phyloP scores from a whole-genome alignment of 2,888 invertebrate genomes.

The Tillus elongatus region DNA sequence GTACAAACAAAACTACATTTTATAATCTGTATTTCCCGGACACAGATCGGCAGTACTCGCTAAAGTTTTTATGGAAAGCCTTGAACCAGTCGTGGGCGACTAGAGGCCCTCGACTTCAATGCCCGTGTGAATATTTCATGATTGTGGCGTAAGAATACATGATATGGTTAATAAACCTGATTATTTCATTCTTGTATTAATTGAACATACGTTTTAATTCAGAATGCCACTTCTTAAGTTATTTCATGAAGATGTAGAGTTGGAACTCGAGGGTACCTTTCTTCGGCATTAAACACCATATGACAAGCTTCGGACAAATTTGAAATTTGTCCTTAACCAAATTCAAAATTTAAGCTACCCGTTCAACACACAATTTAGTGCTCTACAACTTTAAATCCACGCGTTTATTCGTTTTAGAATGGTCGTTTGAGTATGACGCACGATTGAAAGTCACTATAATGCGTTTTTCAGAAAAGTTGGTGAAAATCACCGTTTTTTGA shows the following conservation, averaged over 20 bases:
- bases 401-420: background rate
- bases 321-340: background rate
- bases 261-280: background rate
- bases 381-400: conserved; percentile 1
- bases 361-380: background rate
- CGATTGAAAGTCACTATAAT: conserved; percentile 3
- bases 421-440: background rate
- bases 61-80: too few species aligned
- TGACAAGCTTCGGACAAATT: background rate
- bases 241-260: background rate
- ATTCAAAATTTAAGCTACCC: background rate
- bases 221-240: conserved; percentile 1
- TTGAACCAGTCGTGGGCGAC: too few species aligned
- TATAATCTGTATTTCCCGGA: too few species aligned
- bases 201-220: too few species aligned
- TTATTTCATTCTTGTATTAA: too few species aligned
- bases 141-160: too few species aligned
- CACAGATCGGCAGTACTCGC: too few species aligned
- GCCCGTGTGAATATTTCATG: too few species aligned
- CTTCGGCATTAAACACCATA: background rate
- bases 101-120: too few species aligned
- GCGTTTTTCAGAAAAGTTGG: conserved; percentile 2
- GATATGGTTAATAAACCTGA: too few species aligned
- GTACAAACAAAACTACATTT: too few species aligned
- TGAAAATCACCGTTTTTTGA: conserved; percentile 3